Percentiles rank a stretch among this genome's conserved stretches.
Conservation (phyloP, 2,797 vertebrate genomes). For the Tachyglossus aculeatus region DNA sequence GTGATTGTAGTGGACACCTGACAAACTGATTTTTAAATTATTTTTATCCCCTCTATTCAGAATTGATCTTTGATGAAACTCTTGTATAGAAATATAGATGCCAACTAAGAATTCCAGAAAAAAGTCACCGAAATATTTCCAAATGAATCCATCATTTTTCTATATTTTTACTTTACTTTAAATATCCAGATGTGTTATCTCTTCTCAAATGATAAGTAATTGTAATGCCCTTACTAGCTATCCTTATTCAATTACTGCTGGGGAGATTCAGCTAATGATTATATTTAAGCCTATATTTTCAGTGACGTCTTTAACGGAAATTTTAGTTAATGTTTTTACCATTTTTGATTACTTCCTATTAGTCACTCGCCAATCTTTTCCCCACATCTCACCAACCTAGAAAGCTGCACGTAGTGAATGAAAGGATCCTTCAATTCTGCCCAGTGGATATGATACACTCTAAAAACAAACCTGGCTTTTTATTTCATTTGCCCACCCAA, state of each 20-base stretch:
- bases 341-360: constrained; percentile 1
- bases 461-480: neutral
- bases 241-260: neutral
- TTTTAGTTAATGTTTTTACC: constrained; percentile 2
- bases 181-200: neutral
- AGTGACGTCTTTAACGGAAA: neutral
- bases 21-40: constrained; percentile 42
- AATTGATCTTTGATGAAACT: constrained; percentile 43
- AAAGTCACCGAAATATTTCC: constrained; percentile 26
- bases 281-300: constrained; percentile 7
- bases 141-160: neutral
- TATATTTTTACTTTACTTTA: constrained; percentile 29
- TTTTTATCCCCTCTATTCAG: constrained; percentile 59
- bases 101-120: constrained; percentile 26
- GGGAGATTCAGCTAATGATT: neutral
- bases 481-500: neutral
- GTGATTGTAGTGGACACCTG: constrained; percentile 38
- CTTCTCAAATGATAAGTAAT: constrained; percentile 21
- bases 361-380: neutral
- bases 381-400: neutral
- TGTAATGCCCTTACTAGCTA: constrained; percentile 9
- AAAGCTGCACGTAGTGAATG: neutral
- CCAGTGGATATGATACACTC: neutral
- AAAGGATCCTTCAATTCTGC: neutral
- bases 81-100: constrained; percentile 19